These are phyloP conservation scores for Aphelenchoides besseyi DNA, from an alignment of 1,140 invertebrate genomes.

Conservation along the genomic window DNA sequence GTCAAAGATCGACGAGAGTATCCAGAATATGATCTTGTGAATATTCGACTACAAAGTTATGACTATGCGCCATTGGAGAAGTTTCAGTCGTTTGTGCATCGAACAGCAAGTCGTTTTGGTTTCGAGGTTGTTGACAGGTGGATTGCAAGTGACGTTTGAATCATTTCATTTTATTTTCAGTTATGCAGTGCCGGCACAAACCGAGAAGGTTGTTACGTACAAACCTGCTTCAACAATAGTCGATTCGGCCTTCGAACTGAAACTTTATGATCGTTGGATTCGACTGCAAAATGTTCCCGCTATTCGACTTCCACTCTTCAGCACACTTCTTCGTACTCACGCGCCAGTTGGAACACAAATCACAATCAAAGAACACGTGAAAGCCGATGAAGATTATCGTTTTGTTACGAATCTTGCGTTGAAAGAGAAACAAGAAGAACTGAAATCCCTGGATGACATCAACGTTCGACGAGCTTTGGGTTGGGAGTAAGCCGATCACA, in stretches of 20 bases:
- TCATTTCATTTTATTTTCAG: slow-evolving; percentile 38
- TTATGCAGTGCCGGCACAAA: slow-evolving; percentile 55
- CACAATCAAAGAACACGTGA: slow-evolving; percentile 57
- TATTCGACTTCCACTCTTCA: slow-evolving; percentile 53
- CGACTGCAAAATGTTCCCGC: slow-evolving; percentile 48
- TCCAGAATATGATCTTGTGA: slow-evolving; percentile 46
- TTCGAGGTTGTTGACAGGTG: slow-evolving; percentile 58
- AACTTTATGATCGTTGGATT: slow-evolving; percentile 51
- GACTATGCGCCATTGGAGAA: slow-evolving; percentile 52
- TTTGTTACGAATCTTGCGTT: slow-evolving; percentile 59
- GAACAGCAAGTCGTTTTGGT: slow-evolving; percentile 49
- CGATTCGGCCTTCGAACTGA: slow-evolving; percentile 49
- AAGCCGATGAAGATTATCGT: slow-evolving; percentile 54
- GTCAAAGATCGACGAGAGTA: slow-evolving; percentile 33
- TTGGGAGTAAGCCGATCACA: slow-evolving; percentile 53
- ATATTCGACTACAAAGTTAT: slow-evolving; percentile 53
- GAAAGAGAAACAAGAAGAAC: slow-evolving; percentile 56
- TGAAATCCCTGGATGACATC: slow-evolving; percentile 58
- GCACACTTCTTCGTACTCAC: slow-evolving; percentile 51
- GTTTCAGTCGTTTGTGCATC: slow-evolving; percentile 55
- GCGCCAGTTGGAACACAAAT: slow-evolving; percentile 55
- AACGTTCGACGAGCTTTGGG: slow-evolving; percentile 51
- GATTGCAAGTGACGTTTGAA: too few relatives aligned
- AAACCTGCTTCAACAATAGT: slow-evolving; percentile 51
- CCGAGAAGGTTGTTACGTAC: slow-evolving; percentile 44